These are phyloP conservation scores for Serripes groenlandicus DNA, from an alignment of 2,888 invertebrate genomes.

Conservation along the genomic window DNA sequence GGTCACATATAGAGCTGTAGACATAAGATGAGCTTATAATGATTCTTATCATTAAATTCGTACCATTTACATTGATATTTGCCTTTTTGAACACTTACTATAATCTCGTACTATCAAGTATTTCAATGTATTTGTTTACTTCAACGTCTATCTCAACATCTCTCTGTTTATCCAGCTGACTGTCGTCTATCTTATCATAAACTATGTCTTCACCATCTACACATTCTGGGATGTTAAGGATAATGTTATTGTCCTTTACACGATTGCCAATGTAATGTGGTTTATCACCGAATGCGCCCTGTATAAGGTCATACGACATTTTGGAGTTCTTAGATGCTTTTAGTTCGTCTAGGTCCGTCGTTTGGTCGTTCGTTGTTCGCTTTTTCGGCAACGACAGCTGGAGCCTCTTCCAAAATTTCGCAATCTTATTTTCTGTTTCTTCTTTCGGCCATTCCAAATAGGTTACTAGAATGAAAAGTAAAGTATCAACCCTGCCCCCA, in stretches of 20 bases:
- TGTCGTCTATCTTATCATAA: background rate
- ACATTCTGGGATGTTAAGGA: background rate
- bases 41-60: no score
- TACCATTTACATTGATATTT: no score
- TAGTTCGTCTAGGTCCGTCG: no score
- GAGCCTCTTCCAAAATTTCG: constrained; percentile 74
- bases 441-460: constrained; percentile 73
- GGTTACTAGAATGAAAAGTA: constrained; percentile 64
- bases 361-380: background rate
- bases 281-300: background rate
- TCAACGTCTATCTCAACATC: background rate
- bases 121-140: background rate
- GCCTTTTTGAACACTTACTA: no score
- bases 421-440: constrained; percentile 55
- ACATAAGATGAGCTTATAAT: no score
- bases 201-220: background rate
- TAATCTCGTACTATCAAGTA: background rate
- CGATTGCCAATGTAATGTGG: no score
- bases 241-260: background rate
- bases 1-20: no score
- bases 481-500: background rate
- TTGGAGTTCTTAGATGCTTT: no score
- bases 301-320: background rate
- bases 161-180: background rate
- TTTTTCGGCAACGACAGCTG: constrained; percentile 75